Conservation (phyloP, 2,888 invertebrate species). For the Melanostoma mellinum region DNA sequence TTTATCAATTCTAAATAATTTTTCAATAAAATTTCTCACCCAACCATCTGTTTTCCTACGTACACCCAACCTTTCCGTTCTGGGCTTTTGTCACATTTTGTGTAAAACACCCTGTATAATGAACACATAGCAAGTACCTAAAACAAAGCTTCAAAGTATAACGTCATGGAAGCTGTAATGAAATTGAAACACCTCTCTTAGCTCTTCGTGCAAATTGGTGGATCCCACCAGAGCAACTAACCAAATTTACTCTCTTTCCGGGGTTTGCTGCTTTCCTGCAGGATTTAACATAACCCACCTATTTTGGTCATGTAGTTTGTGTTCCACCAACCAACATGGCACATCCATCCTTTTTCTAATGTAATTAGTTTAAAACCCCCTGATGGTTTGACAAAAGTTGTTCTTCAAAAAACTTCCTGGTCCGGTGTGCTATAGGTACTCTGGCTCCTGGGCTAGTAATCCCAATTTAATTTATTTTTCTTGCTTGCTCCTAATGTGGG, state of each 20-base stretch:
- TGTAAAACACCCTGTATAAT: no score
- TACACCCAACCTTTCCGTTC: no score
- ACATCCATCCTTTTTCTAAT: slow-evolving; percentile 49
- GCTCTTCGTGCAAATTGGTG: slow-evolving; percentile 26
- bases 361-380: slow-evolving; percentile 67
- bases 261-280: not conserved
- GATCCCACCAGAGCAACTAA: slow-evolving; percentile 56
- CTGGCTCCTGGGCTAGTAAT: slow-evolving; percentile 56
- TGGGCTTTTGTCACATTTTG: no score
- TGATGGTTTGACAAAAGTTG: slow-evolving; percentile 65
- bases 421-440: not conserved
- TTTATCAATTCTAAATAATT: no score
- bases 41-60: no score
- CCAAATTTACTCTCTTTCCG: slow-evolving; percentile 40
- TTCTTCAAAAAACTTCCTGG: slow-evolving; percentile 43
- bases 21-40: no score
- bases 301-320: slow-evolving; percentile 64
- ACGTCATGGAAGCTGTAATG: not conserved
- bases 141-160: no score
- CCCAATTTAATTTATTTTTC: slow-evolving; percentile 72
- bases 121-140: not conserved
- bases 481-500: slow-evolving; percentile 44
- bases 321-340: slow-evolving; percentile 51
- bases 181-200: slow-evolving; percentile 33
- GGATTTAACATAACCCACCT: slow-evolving; percentile 56